Evolutionary conservation across 2,113 vertebrate species (phyloP).

Genomic region (Athene noctua): DNA sequence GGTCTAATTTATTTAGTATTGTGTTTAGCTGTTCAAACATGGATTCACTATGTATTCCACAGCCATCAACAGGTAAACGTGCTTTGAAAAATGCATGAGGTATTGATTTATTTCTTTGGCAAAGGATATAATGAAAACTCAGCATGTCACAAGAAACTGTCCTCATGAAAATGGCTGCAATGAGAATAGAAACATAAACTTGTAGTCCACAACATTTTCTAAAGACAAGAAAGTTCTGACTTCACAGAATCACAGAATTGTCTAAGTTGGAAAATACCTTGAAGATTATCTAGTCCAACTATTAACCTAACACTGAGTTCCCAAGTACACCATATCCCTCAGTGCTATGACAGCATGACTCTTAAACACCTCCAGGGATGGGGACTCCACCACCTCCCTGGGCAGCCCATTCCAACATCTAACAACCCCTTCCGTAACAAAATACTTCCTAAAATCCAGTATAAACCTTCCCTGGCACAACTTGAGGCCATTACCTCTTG

Average conservation of each 20-base stretch:
- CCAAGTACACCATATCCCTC: too few relatives aligned
- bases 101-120: conserved; percentile 27
- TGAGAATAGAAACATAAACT: neutral
- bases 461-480: too few relatives aligned
- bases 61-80: neutral
- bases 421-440: too few relatives aligned
- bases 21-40: neutral
- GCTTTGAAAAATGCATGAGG: conserved; percentile 19
- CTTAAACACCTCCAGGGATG: too few relatives aligned
- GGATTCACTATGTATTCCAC: neutral
- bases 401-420: too few relatives aligned
- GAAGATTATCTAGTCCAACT: too few relatives aligned
- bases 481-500: too few relatives aligned
- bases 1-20: neutral
- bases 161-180: neutral
- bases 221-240: neutral
- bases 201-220: neutral
- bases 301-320: too few relatives aligned
- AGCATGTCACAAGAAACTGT: neutral
- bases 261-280: too few relatives aligned
- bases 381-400: too few relatives aligned
- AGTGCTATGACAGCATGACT: too few relatives aligned
- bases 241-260: neutral
- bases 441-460: too few relatives aligned
- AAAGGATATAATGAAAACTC: conserved; percentile 11